Base-by-base conservation (phyloP, 2,888 invertebrate genomes). In the Cerastoderma edule region DNA sequence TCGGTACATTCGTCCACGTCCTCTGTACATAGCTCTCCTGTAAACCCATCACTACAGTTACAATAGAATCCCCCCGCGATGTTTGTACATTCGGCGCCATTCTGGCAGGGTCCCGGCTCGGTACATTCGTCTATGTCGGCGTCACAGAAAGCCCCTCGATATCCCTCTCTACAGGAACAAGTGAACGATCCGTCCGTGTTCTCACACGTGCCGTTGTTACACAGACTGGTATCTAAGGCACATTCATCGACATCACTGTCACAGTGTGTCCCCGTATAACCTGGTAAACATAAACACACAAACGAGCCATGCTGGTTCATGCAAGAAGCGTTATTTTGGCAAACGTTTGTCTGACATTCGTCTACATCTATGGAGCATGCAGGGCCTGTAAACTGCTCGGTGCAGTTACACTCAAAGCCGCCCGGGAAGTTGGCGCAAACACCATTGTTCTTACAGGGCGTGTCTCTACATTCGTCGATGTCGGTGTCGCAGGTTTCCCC, bases 291-390 rank as follows among this genome's bases (percentile, higher is more conserved):
- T 24, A 48, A 8, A 76, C 87, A 88, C 2, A 33, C 46, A 35
- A 75, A 85, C 28, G 78, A 66, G n/a, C 80, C 84, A 39, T 74
- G 67, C 28, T 54, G 70, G 56, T 87, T 80, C 13, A 69, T 56
- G 67, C 88, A 88, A 10, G 72, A 64, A 13, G 77, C 85, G 35
- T 78, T 72, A 28, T 85, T 85, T 48, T 71, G 56, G 68, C 88
- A 88, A 6, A 78, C 72, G 22, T 69, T 69, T 10, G 48, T 16
- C 0, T 50, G n/a, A 67, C 88, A 87, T 67, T 85, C 84, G 53
- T 85, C 69, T 1, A 85, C 66, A 66, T 84, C 78, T 33, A 69
- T 32, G 19, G 73, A 44, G 57, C 88, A 88, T 24, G 48, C 46
- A 13, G 28, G 13, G 0, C 87, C 88, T 22, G 69, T 75, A 50